Conservation (phyloP, 2,888 invertebrate genomes). For the Nebria salina region DNA sequence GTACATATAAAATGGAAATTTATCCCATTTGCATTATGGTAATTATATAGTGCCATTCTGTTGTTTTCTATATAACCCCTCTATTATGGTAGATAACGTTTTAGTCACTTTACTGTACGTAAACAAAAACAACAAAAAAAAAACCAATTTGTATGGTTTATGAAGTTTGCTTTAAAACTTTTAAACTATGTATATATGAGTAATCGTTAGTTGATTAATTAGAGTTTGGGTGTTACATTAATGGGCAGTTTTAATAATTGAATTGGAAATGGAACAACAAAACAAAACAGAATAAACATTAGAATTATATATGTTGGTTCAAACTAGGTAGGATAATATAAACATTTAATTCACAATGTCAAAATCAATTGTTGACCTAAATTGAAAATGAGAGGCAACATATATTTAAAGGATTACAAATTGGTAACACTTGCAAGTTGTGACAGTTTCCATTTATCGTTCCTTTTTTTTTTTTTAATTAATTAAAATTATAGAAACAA, state of each 20-base stretch:
- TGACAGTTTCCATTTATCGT: not conserved
- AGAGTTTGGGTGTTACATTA: not conserved
- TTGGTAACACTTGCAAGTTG: not conserved
- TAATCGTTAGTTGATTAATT: not conserved
- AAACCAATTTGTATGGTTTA: not conserved
- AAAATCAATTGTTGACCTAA: not conserved
- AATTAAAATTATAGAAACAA: slow-evolving; percentile 39
- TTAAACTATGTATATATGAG: not conserved
- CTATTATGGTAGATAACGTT: no score
- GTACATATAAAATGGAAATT: not conserved
- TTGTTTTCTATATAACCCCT: not conserved
- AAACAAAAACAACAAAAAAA: not conserved
- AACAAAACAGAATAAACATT: not conserved
- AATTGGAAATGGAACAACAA: not conserved
- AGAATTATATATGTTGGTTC: not conserved
- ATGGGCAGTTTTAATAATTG: not conserved
- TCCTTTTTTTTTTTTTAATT: slow-evolving; percentile 19
- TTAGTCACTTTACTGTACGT: not conserved
- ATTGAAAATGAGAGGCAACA: not conserved
- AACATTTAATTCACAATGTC: not conserved
- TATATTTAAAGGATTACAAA: not conserved
- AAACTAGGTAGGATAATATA: not conserved
- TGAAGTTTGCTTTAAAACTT: not conserved
- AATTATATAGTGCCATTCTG: not conserved
- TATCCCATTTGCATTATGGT: not conserved